Evolutionary conservation across 2,888 invertebrate species (phyloP), one percentile per base, ranked within the genome.

Genomic region (Diabrotica balteata): DNA sequence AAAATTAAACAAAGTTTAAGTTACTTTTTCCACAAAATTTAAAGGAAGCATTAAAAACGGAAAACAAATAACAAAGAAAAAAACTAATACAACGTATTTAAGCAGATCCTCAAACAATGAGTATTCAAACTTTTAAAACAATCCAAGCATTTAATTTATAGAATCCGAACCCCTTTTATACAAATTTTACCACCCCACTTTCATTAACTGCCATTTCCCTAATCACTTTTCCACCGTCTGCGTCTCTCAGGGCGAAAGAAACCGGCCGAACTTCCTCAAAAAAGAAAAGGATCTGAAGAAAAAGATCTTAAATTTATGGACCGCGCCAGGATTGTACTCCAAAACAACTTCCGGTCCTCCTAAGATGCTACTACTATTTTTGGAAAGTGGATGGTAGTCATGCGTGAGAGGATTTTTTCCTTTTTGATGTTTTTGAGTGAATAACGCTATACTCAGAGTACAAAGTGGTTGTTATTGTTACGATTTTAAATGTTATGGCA

Each of bases 121-220:
- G 55, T 64, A 59, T 51, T 64, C 22, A 51, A 51, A 62, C 8
- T 49, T 60, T 59, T 53, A 58, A 63, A 68, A 68, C 60, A 68
- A 64, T 65, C 58, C 64, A 50, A 47, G 60, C 68, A 52, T 50
- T 64, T 64, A 68, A 68, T 68, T 60, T 62, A 67, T 62, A 61
- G 57, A 63, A 54, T 57, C 60, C 55, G 54, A 58, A 64, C 61
- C 68, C 64, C 60, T 65, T 60, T 57, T 61, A 63, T 57, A 63
- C 61, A 57, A 60, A 57, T 59, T 59, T 61, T 51, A 55, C 61
- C 49, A 55, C 66, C 61, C 61, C 61, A 61, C 66, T 62, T 70
- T 70, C 66, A 70, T 67, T 69, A 67, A 70, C 65, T 70, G 52
- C 65, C 46, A 61, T 63, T 66, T 67, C 64, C 70, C 59, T 70